A percentile compares a stretch with the other conserved stretches of the same genome.
Conservation (phyloP, 2,888 invertebrate genomes). For the Melieria picta region DNA sequence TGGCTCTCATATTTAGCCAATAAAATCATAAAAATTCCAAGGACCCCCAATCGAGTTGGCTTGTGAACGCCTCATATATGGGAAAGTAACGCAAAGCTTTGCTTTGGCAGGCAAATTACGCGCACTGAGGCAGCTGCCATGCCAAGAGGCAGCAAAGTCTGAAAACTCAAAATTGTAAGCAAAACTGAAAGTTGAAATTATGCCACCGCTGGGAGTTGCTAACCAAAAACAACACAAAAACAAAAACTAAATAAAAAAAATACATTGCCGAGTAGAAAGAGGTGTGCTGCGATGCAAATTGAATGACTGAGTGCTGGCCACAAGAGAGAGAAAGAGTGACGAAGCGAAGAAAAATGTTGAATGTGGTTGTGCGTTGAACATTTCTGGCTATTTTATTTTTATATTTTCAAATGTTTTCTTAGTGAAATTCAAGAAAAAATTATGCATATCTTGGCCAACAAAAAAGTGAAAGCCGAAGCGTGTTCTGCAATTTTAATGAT, state of each 20-base stretch:
- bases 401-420: too few relatives aligned
- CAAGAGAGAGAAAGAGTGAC: too few relatives aligned
- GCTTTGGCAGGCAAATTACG: neutral
- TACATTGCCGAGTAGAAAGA: neutral
- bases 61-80: conserved; percentile 13
- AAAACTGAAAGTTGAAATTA: conserved; percentile 11
- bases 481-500: too few relatives aligned
- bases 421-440: too few relatives aligned
- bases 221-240: neutral
- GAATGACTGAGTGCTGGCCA: too few relatives aligned
- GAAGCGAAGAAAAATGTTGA: too few relatives aligned
- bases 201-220: conserved; percentile 28
- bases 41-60: conserved; percentile 19
- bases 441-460: too few relatives aligned
- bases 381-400: too few relatives aligned
- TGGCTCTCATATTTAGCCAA: too few relatives aligned
- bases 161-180: neutral
- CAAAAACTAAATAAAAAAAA: neutral
- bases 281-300: neutral
- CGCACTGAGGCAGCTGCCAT: neutral
- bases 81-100: conserved; percentile 23
- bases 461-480: too few relatives aligned
- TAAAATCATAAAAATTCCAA: neutral
- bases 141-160: neutral
- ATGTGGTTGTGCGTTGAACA: too few relatives aligned